A percentile compares a stretch with the other conserved stretches of the same genome.
These are phyloP conservation scores for Sinotaia quadrata DNA, from an alignment of 2,888 invertebrate genomes.

Conservation along the genomic window DNA sequence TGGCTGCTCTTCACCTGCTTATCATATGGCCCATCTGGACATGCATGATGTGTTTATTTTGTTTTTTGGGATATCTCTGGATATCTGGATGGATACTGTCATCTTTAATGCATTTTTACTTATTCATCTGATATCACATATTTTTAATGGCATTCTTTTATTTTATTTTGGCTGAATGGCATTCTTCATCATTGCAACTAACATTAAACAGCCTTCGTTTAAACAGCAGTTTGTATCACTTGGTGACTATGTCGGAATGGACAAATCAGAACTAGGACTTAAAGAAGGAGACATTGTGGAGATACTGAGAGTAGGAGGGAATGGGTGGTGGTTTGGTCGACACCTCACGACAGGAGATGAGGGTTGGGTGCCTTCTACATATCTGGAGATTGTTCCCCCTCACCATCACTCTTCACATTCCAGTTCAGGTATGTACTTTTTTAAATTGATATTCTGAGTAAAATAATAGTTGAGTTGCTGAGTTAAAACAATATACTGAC, in stretches of 20 bases:
- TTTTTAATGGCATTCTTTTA: no score
- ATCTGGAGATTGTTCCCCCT: constrained; percentile 75
- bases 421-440: constrained; percentile 40
- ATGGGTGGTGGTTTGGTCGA: constrained; percentile 97
- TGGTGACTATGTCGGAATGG: constrained; percentile 93
- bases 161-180: no score
- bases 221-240: constrained; percentile 86
- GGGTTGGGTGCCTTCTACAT: constrained; percentile 96
- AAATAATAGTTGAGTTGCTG: not conserved
- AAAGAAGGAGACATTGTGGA: constrained; percentile 92
- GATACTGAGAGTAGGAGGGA: constrained; percentile 91
- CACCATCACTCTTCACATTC: constrained; percentile 26
- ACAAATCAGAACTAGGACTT: constrained; percentile 90
- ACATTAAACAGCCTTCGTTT: constrained; percentile 55
- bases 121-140: no score
- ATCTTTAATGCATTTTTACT: no score
- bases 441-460: no score
- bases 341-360: constrained; percentile 77
- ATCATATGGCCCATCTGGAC: no score
- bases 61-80: no score
- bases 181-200: no score
- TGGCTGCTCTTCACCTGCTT: no score
- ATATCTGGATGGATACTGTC: no score
- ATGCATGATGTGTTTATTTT: no score
- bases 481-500: not conserved